These are phyloP conservation scores for Barypeithes pellucidus DNA, from an alignment of 2,888 invertebrate species.

Conservation along the genomic window DNA sequence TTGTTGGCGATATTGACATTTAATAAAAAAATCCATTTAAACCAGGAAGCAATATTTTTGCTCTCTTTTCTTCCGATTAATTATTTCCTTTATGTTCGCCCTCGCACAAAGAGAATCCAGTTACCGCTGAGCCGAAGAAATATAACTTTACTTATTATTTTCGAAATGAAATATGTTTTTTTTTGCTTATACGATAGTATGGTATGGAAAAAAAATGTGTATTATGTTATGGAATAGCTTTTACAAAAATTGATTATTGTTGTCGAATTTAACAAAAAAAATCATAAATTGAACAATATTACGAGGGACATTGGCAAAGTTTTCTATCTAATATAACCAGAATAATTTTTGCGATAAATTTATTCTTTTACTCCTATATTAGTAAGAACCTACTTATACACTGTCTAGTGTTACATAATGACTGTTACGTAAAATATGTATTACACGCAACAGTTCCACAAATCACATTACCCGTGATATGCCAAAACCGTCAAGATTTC, in stretches of 20 bases:
- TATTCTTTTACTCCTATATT: no score
- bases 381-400: no score
- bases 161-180: conserved; percentile 9
- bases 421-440: no score
- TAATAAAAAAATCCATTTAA: conserved; percentile 36
- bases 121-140: conserved; percentile 19
- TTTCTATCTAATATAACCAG: no score
- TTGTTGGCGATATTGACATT: conserved; percentile 23
- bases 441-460: no score
- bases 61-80: conserved; percentile 35
- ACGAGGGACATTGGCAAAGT: no score
- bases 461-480: no score
- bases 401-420: no score
- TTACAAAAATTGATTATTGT: neutral
- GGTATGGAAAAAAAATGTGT: neutral
- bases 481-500: no score
- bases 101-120: conserved; percentile 28
- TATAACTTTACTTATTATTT: conserved; percentile 26
- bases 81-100: conserved; percentile 32
- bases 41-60: conserved; percentile 32
- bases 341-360: no score
- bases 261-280: no score
- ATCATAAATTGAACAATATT: no score
- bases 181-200: conserved; percentile 13
- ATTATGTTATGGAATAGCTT: neutral